Evolutionary conservation across 1,140 invertebrate species (phyloP).

Genomic region (Cyclargus thomasi): DNA sequence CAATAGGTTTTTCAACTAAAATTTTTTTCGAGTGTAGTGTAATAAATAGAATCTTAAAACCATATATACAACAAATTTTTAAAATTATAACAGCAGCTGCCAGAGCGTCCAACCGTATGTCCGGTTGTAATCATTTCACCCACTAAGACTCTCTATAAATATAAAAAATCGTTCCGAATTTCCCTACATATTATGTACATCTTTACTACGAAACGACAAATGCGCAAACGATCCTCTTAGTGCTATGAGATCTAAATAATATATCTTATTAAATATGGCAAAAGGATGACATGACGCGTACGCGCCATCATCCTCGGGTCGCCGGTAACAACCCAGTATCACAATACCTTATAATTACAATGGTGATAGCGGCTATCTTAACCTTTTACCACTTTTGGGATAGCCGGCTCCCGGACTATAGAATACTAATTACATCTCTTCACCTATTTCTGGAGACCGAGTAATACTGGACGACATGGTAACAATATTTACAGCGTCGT

Average conservation of each 20-base stretch:
- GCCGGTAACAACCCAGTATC: slow-evolving; percentile 25
- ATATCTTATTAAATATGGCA: slow-evolving; percentile 52
- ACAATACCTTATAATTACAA: slow-evolving; percentile 31
- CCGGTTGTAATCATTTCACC: background rate
- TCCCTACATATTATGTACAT: background rate
- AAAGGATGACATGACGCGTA: slow-evolving; percentile 29
- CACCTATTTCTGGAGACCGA: slow-evolving; percentile 20
- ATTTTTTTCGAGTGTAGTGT: too few species aligned
- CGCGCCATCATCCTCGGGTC: background rate
- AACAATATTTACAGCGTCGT: slow-evolving; percentile 48
- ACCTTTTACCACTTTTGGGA: too few species aligned
- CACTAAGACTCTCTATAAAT: background rate
- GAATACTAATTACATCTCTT: slow-evolving; percentile 27
- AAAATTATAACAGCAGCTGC: too few species aligned
- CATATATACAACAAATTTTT: too few species aligned
- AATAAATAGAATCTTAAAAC: too few species aligned
- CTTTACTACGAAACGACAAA: background rate
- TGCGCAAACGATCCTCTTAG: slow-evolving; percentile 30
- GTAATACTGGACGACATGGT: slow-evolving; percentile 40
- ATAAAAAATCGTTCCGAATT: too few species aligned
- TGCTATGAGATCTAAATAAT: slow-evolving; percentile 58
- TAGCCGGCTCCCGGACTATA: too few species aligned
- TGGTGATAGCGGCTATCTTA: too few species aligned
- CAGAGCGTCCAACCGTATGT: too few species aligned
- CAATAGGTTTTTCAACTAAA: too few species aligned